Conservation (phyloP, 2,888 invertebrate genomes). For the Achlya flavicornis region DNA sequence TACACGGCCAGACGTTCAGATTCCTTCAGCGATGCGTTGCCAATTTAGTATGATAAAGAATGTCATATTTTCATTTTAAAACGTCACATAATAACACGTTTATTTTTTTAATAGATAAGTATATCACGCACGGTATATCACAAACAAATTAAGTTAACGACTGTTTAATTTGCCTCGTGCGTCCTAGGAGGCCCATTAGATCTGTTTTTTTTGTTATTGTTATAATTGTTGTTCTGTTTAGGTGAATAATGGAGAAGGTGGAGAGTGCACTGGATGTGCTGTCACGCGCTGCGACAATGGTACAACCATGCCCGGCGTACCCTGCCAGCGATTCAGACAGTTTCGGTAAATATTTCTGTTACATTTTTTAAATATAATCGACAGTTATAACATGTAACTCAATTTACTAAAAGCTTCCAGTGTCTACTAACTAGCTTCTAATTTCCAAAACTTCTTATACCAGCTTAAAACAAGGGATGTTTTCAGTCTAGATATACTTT, state of each 20-base stretch:
- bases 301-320: slow-evolving; percentile 87
- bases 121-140: not conserved
- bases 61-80: slow-evolving; percentile 10
- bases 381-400: not conserved
- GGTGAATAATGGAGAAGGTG: slow-evolving; percentile 86
- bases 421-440: no score
- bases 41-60: slow-evolving; percentile 5
- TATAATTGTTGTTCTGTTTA: slow-evolving; percentile 28
- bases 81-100: not conserved
- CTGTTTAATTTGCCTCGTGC: not conserved
- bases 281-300: slow-evolving; percentile 94
- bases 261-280: slow-evolving; percentile 94
- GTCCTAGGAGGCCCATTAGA: not conserved
- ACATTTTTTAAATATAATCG: no score
- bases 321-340: slow-evolving; percentile 78
- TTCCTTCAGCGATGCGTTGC: slow-evolving; percentile 36
- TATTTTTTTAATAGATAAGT: not conserved
- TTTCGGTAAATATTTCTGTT: slow-evolving; percentile 74
- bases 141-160: not conserved
- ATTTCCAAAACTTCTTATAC: no score
- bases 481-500: no score
- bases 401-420: no score
- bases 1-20: slow-evolving; percentile 55
- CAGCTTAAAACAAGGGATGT: no score
- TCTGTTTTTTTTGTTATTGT: slow-evolving; percentile 10